Evolutionary conservation across 2,113 vertebrate species (phyloP), one percentile per base, ranked within the genome.

Genomic region (Rana temporaria): DNA sequence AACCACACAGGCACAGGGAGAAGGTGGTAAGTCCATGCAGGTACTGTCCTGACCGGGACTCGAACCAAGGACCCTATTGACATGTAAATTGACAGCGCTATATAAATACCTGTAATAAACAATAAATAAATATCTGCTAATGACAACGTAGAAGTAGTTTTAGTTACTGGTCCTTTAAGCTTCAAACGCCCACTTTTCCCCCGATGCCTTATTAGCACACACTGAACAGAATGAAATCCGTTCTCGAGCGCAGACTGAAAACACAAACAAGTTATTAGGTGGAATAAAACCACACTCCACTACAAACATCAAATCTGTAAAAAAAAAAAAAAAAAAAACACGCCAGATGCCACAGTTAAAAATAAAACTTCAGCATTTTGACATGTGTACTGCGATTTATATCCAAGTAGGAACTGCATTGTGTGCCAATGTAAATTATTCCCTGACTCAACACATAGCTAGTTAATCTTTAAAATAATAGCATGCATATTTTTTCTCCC

Each of bases 381-480:
- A 80, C 66, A 24, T 52, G 16, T 52, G 56, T 26, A 68, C 30
- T 30, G 55, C 67, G 66, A 80, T 80, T 62, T 60, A 42, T 48
- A 26, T 57, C 56, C 66, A 69, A 80, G 30, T 38, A 38, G 78
- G 67, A 80, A 69, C 78, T 70, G 55, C 34, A 48, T 70, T 70
- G 78, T 70, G 55, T 70, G 78, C 78, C 78, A 80, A 80, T 70
- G 66, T 80, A 80, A 80, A 80, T 80, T 59, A 80, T 70, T 80
- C 56, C 78, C 78, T 70, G 78, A 80, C 78, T 80, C 78, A 60
- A 80, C 78, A 70, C 56, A 69, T 56, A 60, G 66, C 30, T 79
- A 80, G 53, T 70, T 80, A 80, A 60, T 70, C 78, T 69, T 71
- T 62, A 69, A 52, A 80, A 70, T 52, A 70, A 80, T 70, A 70